phyloP scores from a whole-genome alignment of 2,797 vertebrate species.

The Hyperoplus immaculatus region DNA sequence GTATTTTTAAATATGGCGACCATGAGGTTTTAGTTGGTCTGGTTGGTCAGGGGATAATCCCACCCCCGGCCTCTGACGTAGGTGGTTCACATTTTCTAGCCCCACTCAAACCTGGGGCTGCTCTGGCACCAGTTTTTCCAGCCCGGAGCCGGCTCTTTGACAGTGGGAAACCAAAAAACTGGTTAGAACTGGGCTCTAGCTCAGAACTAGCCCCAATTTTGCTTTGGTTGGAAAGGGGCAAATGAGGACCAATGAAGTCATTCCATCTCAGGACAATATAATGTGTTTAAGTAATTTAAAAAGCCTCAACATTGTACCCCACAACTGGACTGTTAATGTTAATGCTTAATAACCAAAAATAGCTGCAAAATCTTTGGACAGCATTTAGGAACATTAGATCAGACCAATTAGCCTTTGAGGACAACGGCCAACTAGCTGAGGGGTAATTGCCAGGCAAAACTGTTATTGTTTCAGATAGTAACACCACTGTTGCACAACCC shows the following conservation, averaged over 20 bases:
- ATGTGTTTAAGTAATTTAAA: conserved; percentile 46
- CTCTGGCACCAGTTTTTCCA: too few species aligned
- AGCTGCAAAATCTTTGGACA: conserved; percentile 35
- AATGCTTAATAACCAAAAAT: conserved; percentile 51
- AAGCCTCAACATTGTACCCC: conserved; percentile 23
- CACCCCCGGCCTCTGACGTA: too few species aligned
- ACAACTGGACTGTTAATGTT: conserved; percentile 48
- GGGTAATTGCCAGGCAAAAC: conserved; percentile 12
- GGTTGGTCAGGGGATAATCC: too few species aligned
- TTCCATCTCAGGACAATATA: conserved; percentile 1
- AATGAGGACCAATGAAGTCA: conserved; percentile 27
- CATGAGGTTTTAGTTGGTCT: too few species aligned
- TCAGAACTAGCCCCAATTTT: too few species aligned
- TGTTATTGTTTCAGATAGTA: conserved; percentile 35
- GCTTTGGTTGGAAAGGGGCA: too few species aligned
- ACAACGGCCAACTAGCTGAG: conserved; percentile 43
- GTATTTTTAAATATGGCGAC: too few species aligned
- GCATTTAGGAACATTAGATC: conserved; percentile 13
- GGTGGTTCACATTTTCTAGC: too few species aligned
- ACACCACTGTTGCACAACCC: conserved; percentile 7
- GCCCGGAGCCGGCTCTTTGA: too few species aligned
- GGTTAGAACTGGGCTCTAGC: too few species aligned
- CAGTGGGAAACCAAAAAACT: too few species aligned
- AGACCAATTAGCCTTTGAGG: conserved; percentile 42
- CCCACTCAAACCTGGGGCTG: too few species aligned